These are phyloP conservation scores for Sakesphorus luctuosus DNA, from an alignment of 2,113 vertebrate species.

Conservation along the genomic window DNA sequence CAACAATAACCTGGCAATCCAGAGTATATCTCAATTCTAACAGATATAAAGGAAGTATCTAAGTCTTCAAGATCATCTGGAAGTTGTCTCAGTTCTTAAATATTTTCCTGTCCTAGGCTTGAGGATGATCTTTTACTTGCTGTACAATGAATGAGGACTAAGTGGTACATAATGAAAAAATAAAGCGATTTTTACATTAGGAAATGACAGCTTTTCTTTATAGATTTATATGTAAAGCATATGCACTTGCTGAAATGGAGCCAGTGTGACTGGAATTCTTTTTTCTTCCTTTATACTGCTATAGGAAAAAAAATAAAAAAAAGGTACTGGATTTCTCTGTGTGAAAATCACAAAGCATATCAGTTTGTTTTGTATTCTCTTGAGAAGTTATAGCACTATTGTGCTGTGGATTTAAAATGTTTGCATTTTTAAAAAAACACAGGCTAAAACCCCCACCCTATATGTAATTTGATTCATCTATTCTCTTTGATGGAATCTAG, in stretches of 20 bases:
- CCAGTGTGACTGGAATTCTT: neutral
- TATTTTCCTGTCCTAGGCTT: neutral
- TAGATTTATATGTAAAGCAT: neutral
- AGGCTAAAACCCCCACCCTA: neutral
- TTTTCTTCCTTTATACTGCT: neutral
- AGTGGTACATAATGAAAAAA: constrained; percentile 9
- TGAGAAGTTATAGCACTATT: neutral
- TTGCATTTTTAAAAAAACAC: neutral
- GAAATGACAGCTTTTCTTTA: neutral
- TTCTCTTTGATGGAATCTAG: neutral
- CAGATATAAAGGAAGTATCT: neutral
- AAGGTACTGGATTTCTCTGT: neutral
- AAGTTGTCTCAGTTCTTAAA: neutral
- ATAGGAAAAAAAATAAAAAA: neutral
- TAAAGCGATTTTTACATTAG: constrained; percentile 17
- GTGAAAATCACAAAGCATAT: neutral
- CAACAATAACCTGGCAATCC: neutral
- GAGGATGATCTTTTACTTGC: neutral
- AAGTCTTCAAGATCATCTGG: neutral
- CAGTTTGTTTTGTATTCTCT: neutral
- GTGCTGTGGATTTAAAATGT: neutral
- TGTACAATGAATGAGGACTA: neutral
- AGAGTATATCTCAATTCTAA: neutral
- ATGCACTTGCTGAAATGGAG: neutral
- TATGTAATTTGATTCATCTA: neutral